Base-by-base conservation (phyloP, 1,140 invertebrate species). In the Lamellibrachia luymesi region DNA sequence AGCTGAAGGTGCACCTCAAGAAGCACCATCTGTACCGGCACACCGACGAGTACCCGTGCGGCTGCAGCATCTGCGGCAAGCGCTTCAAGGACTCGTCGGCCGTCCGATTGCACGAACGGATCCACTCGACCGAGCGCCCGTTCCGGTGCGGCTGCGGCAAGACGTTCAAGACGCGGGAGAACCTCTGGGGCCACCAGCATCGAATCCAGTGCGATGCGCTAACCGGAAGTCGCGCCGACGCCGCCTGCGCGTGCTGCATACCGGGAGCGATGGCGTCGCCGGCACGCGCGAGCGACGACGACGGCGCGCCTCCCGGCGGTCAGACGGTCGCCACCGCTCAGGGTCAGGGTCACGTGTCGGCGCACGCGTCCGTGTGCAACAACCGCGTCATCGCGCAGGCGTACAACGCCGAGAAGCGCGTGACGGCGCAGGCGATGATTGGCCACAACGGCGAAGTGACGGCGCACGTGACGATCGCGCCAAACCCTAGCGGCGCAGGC, bases 51-150 rank as follows among this genome's bases (percentile, higher is more conserved):
- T 93, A 94, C 56, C 93, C 93, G n/a, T 93, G 92, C 89, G 92
- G 93, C 50, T 94, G 93, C 93, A 94, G 93, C 93, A 94, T 94
- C 91, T 94, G 93, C 52, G 93, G 93, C 50, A 94, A 94, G 91
- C 90, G 89, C 50, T 94, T 94, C 92, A 94, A 94, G 64, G 93
- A 94, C 91, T 93, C 93, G 27, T 94, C 93, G 52, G 93, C 93
- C 10, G 93, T 94, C 4, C 90, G 92, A 10, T 91, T 94, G 51
- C 93, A 94, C 91, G 93, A 94, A 80, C 51, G 91, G 17, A 94
- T 94, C 80, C 93, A 94, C 91, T 94, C 93, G 25, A 91, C 51
- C 38, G 93, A 94, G n/a, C 90, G 93, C 2, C 93, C 93, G 10
- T 94, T 94, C 91, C 91, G 89, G 50, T 94, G 93, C 91, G 90